Conservation (phyloP, 2,888 invertebrate species). For the Ichneumon xanthorius region DNA sequence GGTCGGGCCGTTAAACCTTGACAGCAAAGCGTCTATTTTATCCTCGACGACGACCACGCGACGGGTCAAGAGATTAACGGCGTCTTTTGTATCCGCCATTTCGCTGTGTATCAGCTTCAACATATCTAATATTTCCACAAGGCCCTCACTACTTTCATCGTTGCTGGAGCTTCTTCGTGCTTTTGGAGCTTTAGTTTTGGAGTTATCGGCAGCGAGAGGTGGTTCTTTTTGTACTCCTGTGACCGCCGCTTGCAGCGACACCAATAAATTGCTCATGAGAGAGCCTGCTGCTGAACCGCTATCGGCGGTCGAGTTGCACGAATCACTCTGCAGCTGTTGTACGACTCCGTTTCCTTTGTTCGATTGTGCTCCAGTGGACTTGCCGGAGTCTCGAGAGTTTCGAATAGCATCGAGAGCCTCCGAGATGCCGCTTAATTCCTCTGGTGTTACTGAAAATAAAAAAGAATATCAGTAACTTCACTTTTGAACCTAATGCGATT, state of each 20-base stretch:
- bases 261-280: not conserved
- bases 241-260: not conserved
- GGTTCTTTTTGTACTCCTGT: not conserved
- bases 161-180: not conserved
- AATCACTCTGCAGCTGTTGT: not conserved
- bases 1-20: not conserved
- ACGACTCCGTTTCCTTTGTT: not conserved
- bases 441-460: constrained; percentile 42
- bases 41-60: constrained; percentile 47
- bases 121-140: constrained; percentile 24
- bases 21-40: constrained; percentile 15
- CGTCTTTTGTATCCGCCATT: constrained; percentile 22
- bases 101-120: constrained; percentile 41
- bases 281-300: not conserved
- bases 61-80: constrained; percentile 19
- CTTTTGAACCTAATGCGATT: not conserved
- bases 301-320: not conserved
- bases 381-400: constrained; percentile 9
- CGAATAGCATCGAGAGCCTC: constrained; percentile 24
- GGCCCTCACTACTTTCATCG: not conserved
- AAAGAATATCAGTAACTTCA: not conserved
- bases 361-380: not conserved
- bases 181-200: not conserved
- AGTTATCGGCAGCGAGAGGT: not conserved
- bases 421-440: constrained; percentile 22